Percentiles rank a stretch among this genome's conserved stretches.
Conservation (phyloP, 1,140 invertebrate genomes). For the Drosophila orena region DNA sequence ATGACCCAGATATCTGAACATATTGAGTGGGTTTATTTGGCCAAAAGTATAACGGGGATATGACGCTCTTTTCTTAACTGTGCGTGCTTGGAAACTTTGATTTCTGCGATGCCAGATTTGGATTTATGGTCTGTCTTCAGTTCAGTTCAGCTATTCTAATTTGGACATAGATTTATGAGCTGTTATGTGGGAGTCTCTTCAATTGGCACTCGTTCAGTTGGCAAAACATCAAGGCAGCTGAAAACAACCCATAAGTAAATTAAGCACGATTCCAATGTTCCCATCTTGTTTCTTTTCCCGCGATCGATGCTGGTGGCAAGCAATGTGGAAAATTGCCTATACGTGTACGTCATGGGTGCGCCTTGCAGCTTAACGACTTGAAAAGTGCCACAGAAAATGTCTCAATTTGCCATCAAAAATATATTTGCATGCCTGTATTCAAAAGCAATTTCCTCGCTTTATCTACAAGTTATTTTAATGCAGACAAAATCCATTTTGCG, state of each 20-base stretch:
- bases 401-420: constrained; percentile 61
- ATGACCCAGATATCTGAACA: constrained; percentile 39
- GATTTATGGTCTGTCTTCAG: constrained; percentile 52
- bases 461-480: constrained; percentile 69
- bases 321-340: constrained; percentile 39
- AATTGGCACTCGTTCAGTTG: constrained; percentile 35
- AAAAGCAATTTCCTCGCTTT: constrained; percentile 67
- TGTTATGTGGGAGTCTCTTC: constrained; percentile 37
- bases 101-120: constrained; percentile 40
- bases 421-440: constrained; percentile 31
- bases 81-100: constrained; percentile 62
- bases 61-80: constrained; percentile 13
- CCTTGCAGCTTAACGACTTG: constrained; percentile 34
- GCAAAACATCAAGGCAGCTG: constrained; percentile 10
- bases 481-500: constrained; percentile 52
- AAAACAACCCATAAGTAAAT: constrained; percentile 23
- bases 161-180: constrained; percentile 39
- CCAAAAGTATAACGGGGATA: constrained; percentile 18
- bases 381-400: constrained; percentile 44
- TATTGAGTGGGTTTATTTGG: constrained; percentile 37
- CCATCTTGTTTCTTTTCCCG: neutral
- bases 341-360: constrained; percentile 29
- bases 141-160: constrained; percentile 14
- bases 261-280: neutral
- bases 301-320: constrained; percentile 16